Evolutionary conservation across 2,797 vertebrate genomes (phyloP).

Genomic region (Myioborus miniatus): DNA sequence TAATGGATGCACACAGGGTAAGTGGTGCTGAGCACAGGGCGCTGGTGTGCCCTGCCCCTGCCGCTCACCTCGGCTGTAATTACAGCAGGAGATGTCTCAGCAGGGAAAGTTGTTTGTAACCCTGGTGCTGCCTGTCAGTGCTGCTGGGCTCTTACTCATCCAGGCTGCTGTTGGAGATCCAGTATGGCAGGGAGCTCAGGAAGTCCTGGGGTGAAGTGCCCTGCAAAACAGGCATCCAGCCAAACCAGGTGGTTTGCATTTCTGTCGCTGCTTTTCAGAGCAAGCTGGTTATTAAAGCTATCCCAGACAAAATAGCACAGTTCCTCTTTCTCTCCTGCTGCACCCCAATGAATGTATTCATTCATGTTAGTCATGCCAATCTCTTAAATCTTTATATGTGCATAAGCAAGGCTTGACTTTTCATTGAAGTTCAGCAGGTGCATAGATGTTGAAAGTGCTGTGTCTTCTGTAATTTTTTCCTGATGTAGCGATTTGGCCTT

Average conservation of each 20-base stretch:
- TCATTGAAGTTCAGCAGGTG: background rate
- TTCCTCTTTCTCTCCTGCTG: background rate
- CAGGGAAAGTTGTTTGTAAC: conserved; percentile 56
- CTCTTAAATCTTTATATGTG: background rate
- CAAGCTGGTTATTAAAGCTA: conserved; percentile 25
- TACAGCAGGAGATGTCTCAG: background rate
- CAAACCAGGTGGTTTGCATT: conserved; percentile 45
- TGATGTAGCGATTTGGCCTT: background rate
- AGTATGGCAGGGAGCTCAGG: conserved; percentile 25
- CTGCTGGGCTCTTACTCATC: background rate
- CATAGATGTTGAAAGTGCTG: background rate
- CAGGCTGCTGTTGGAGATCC: conserved; percentile 37
- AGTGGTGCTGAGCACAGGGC: background rate
- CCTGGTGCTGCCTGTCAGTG: background rate
- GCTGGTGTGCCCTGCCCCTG: background rate
- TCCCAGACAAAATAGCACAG: background rate
- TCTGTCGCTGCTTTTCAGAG: conserved; percentile 19
- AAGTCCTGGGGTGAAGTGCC: conserved; percentile 38
- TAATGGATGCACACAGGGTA: background rate
- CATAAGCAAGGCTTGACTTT: background rate
- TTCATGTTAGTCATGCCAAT: background rate
- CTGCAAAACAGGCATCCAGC: conserved; percentile 13
- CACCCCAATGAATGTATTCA: background rate
- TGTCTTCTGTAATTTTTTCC: background rate
- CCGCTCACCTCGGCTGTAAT: background rate